Conservation (phyloP, 2,113 vertebrate genomes). For the Hippocampus guttulatus region DNA sequence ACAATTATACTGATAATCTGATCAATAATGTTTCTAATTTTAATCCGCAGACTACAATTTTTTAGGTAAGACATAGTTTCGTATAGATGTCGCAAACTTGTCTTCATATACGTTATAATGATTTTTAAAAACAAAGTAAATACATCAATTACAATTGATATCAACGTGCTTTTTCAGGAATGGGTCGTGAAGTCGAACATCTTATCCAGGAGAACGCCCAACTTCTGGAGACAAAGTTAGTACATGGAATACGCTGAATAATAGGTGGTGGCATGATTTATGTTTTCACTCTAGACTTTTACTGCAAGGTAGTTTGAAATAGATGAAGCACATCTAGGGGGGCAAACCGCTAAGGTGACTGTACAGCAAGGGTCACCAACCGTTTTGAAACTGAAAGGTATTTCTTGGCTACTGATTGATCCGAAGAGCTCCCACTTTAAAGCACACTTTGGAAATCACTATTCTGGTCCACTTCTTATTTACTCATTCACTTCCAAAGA, state of each 20-base stretch:
- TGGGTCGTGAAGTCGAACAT: slow-evolving; percentile 98
- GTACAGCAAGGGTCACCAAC: too few relatives aligned
- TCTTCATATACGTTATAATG: not conserved
- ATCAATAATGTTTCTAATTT: slow-evolving; percentile 63
- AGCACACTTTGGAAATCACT: too few relatives aligned
- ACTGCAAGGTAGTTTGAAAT: not conserved
- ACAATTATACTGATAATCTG: not conserved
- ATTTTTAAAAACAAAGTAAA: not conserved
- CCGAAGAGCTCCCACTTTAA: too few relatives aligned
- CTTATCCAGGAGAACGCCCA: slow-evolving; percentile 97
- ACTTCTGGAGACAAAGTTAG: slow-evolving; percentile 93
- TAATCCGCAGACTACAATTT: slow-evolving; percentile 80
- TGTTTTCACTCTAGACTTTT: not conserved
- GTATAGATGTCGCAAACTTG: not conserved
- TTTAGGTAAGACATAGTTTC: slow-evolving; percentile 80
- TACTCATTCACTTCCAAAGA: too few relatives aligned
- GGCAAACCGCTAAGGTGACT: too few relatives aligned
- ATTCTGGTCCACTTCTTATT: too few relatives aligned
- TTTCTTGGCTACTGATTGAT: too few relatives aligned
- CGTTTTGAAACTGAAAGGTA: too few relatives aligned
- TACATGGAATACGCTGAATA: not conserved
- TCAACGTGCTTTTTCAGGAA: slow-evolving; percentile 75
- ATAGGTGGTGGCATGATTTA: not conserved
- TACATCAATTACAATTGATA: not conserved
- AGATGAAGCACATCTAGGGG: too few relatives aligned